A percentile compares a stretch with the other conserved stretches of the same genome.
Evolutionary conservation across 2,888 invertebrate genomes (phyloP).

Genomic region (Eupithecia tripunctaria): DNA sequence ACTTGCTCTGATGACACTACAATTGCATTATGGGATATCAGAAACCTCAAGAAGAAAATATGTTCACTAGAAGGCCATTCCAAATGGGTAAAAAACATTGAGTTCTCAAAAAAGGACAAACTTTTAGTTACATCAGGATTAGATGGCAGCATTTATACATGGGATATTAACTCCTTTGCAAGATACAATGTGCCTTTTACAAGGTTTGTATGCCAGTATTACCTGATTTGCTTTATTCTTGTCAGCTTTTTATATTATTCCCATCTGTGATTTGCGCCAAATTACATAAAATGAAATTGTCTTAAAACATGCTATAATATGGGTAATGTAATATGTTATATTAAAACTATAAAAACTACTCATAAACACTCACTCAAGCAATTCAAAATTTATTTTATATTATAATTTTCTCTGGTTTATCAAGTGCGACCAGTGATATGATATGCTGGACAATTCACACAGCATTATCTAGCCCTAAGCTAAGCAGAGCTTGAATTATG

Average conservation of each 20-base stretch:
- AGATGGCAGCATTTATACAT: conserved; percentile 96
- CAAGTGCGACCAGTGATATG: no score
- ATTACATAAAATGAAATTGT: no score
- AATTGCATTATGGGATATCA: conserved; percentile 96
- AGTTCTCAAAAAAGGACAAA: conserved; percentile 93
- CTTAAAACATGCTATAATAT: no score
- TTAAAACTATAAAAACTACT: no score
- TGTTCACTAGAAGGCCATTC: conserved; percentile 93
- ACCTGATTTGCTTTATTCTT: background rate
- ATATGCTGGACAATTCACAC: no score
- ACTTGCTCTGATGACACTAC: conserved; percentile 97
- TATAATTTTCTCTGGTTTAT: no score
- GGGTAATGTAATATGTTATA: no score
- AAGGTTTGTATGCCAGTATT: conserved; percentile 48
- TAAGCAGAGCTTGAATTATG: no score
- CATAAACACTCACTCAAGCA: no score
- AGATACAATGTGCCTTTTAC: conserved; percentile 91
- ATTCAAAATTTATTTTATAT: no score
- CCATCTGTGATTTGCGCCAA: background rate
- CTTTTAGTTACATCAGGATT: conserved; percentile 95
- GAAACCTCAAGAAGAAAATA: conserved; percentile 91
- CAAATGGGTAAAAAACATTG: conserved; percentile 98
- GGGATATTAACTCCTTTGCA: conserved; percentile 95
- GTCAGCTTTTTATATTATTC: background rate
- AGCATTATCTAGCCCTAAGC: no score